Conservation (phyloP, 2,797 vertebrate species). For the Lates japonicus region DNA sequence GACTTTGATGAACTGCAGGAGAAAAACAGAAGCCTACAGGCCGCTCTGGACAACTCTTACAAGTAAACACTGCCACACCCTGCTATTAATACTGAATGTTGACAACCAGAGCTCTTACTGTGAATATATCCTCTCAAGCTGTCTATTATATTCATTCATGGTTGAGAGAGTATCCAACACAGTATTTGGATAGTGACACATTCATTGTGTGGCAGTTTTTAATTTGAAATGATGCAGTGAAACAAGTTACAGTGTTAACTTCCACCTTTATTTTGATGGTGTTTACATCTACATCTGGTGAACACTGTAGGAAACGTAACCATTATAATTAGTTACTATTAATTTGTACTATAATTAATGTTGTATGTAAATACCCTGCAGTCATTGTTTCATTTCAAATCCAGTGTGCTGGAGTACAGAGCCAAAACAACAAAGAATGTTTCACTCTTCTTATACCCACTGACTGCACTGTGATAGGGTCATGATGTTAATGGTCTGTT, state of each 20-base stretch:
- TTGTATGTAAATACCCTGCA: neutral
- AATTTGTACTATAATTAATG: neutral
- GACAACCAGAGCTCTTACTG: neutral
- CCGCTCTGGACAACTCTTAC: constrained; percentile 93
- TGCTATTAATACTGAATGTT: constrained; percentile 6
- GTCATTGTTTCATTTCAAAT: neutral
- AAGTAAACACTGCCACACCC: constrained; percentile 85
- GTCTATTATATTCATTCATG: neutral
- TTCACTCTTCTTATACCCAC: neutral
- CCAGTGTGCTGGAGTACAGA: neutral
- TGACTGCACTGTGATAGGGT: neutral
- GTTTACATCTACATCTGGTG: neutral
- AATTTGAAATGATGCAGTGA: constrained; percentile 1
- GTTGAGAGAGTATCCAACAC: neutral
- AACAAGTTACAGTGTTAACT: neutral
- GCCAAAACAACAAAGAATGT: neutral
- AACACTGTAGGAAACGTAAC: neutral
- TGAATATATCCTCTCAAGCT: neutral
- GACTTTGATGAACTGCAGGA: constrained; percentile 93
- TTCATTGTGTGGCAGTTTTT: constrained; percentile 2
- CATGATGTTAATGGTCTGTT: constrained; percentile 31
- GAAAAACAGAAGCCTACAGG: constrained; percentile 92
- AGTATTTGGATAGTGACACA: neutral
- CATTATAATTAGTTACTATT: neutral
- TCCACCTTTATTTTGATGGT: neutral